Conservation (phyloP, 2,888 invertebrate species). For the Platycheirus albimanus region DNA sequence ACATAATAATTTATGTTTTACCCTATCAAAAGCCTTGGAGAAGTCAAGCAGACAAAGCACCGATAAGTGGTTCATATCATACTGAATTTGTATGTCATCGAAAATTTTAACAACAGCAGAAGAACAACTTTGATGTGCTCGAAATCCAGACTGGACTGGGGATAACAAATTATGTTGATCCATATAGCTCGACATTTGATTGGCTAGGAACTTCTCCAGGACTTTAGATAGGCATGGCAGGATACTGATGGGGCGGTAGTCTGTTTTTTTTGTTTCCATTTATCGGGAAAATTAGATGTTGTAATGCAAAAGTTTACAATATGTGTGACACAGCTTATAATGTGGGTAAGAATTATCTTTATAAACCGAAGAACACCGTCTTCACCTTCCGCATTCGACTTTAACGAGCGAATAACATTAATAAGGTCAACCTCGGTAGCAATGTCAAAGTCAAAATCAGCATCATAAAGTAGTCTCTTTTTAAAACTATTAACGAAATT, state of each 20-base stretch:
- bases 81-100: background rate
- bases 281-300: background rate
- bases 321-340: background rate
- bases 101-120: background rate
- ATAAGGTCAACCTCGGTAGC: background rate
- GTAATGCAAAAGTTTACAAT: slow-evolving; percentile 10
- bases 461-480: background rate
- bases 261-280: slow-evolving; percentile 9
- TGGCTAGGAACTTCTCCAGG: background rate
- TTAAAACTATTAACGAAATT: no score
- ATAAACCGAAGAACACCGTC: slow-evolving; percentile 6
- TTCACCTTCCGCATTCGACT: slow-evolving; percentile 1
- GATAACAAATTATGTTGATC: background rate
- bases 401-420: background rate
- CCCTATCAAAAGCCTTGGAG: background rate
- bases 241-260: background rate
- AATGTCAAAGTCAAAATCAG: background rate
- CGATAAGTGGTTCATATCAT: background rate
- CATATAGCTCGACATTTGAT: background rate
- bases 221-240: background rate
- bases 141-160: background rate
- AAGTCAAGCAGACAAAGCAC: slow-evolving; percentile 7
- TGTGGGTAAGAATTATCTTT: background rate
- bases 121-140: background rate
- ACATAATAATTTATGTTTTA: slow-evolving; percentile 2